Evolutionary conservation across 2,888 invertebrate genomes (phyloP), one percentile per base, ranked within the genome.

Genomic region (Gisinianus flammeolus): DNA sequence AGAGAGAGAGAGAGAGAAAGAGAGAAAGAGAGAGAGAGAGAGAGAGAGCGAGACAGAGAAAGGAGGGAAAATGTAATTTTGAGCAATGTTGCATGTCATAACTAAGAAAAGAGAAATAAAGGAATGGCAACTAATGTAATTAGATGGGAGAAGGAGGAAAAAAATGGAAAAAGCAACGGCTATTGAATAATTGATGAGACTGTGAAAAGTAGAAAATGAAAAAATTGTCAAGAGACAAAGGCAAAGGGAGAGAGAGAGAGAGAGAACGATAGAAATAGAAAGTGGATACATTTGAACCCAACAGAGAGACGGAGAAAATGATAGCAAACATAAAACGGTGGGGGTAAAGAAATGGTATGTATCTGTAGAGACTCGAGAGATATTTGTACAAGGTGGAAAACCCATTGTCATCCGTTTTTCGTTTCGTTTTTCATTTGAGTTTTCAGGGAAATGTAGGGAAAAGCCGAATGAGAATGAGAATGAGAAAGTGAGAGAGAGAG

Each of bases 121-220:
- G 33, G 22, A 16, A 68, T 44, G 68, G 68, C 22, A n/a, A 35
- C 64, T 76, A 76, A 67, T 76, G 76, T 76, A 67, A 76, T 76
- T 75, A 75, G 44, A 54, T 31, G 22, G n/a, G 54, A 12, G 33
- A 33, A 33, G 56, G 35, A n/a, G 31, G 30, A 30, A 28, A 66
- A 24, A 71, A 26, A 56, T 30, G 10, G 30, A 31, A 67, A 67
- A 22, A 67, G 30, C 28, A 62, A 12, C 26, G 67, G n/a, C 68
- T 54, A 67, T 54, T 76, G 76, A 76, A 76, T 76, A 76, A 76
- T 76, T 76, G 76, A 76, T 76, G 68, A 76, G 76, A 28, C 26
- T 58, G 33, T 54, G 33, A 31, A 58, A 22, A 73, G 33, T 5
- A 5, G 68, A 31, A 72, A 71, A 72, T 72, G 72, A 72, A 72